These are phyloP conservation scores for Phyllopteryx taeniolatus DNA, from an alignment of 2,113 vertebrate genomes.

Conservation along the genomic window DNA sequence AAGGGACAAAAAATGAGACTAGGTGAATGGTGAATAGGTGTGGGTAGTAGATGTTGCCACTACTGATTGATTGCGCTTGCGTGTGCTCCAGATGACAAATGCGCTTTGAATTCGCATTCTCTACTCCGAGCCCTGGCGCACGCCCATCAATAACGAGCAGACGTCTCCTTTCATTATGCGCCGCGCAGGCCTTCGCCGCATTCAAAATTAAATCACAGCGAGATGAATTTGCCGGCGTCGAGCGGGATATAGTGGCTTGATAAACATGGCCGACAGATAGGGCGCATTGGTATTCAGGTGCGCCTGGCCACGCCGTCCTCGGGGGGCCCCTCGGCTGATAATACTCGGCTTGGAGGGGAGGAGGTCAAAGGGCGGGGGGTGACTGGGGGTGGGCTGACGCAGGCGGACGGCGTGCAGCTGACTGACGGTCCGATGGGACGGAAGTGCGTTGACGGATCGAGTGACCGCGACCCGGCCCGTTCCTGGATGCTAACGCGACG, in stretches of 20 bases:
- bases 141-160: constrained; percentile 45
- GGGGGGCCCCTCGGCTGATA: constrained; percentile 31
- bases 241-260: constrained; percentile 30
- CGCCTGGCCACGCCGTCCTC: constrained; percentile 17
- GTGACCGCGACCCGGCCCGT: constrained; percentile 4
- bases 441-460: constrained; percentile 25
- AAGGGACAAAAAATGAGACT: not conserved
- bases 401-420: constrained; percentile 51
- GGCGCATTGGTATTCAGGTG: constrained; percentile 59
- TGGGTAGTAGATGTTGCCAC: not conserved
- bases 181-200: not conserved
- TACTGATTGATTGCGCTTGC: constrained; percentile 41
- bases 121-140: not conserved
- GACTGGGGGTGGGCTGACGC: constrained; percentile 64
- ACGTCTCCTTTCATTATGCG: constrained; percentile 28
- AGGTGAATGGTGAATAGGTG: not conserved
- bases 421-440: constrained; percentile 55
- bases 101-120: not conserved
- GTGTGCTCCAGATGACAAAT: constrained; percentile 8
- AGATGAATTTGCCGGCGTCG: constrained; percentile 51
- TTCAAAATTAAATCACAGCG: constrained; percentile 45
- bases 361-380: constrained; percentile 57
- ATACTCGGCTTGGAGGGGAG: constrained; percentile 43
- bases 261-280: constrained; percentile 49
- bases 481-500: constrained; percentile 45